phyloP scores from a whole-genome alignment of 2,888 invertebrate species.

The Beris morrisii region DNA sequence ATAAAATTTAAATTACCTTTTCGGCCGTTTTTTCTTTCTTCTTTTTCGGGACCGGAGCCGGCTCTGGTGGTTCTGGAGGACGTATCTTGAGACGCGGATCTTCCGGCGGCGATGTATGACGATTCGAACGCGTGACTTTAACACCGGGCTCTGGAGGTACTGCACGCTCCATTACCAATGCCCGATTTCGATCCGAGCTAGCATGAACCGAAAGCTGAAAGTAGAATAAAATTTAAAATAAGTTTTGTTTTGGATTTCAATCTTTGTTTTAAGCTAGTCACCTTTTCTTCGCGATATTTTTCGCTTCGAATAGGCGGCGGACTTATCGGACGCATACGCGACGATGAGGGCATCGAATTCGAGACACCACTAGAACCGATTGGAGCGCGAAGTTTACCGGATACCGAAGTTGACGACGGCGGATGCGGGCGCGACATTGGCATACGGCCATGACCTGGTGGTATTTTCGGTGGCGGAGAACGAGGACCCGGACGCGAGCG shows the following conservation, averaged over 20 bases:
- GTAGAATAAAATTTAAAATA: neutral
- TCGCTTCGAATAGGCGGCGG: conserved; percentile 47
- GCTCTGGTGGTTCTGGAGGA: conserved; percentile 61
- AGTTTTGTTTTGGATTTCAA: neutral
- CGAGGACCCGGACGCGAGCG: conserved; percentile 55
- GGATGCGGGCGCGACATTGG: conserved; percentile 44
- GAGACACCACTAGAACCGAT: conserved; percentile 26
- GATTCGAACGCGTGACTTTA: conserved; percentile 49
- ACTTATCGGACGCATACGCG: conserved; percentile 51
- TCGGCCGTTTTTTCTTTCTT: conserved; percentile 57
- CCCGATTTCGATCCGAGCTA: conserved; percentile 47
- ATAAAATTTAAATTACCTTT: conserved; percentile 48
- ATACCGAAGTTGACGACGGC: conserved; percentile 13
- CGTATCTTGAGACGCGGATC: conserved; percentile 61
- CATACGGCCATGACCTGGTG: conserved; percentile 42
- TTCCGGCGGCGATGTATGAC: conserved; percentile 59
- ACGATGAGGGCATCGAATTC: conserved; percentile 45
- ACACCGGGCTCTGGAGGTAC: conserved; percentile 37
- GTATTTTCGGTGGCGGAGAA: conserved; percentile 52
- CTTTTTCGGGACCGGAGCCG: conserved; percentile 50
- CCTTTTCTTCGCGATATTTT: conserved; percentile 53
- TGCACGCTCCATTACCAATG: conserved; percentile 44
- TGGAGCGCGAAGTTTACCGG: conserved; percentile 26
- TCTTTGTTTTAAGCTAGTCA: conserved; percentile 35
- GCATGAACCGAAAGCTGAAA: conserved; percentile 34